Conservation (phyloP, 1,140 invertebrate genomes). For the Drosophila quadrilineata region DNA sequence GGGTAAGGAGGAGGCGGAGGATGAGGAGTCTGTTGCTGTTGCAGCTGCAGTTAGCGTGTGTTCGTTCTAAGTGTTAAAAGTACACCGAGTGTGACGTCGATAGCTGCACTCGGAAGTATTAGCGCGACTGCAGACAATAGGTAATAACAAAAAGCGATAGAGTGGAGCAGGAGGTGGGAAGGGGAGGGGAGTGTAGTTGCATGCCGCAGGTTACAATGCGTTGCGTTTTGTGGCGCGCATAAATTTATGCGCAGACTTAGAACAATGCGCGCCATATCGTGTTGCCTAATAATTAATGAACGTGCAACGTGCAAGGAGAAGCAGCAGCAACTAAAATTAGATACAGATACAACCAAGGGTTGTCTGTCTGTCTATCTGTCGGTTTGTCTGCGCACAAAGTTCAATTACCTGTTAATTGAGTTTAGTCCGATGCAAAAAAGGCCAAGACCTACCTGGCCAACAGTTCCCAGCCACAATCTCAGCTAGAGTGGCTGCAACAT, state of each 20-base stretch:
- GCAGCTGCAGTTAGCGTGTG: background rate
- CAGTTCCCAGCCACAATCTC: slow-evolving; percentile 22
- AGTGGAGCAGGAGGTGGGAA: background rate
- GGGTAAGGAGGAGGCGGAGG: background rate
- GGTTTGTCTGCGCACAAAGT: slow-evolving; percentile 48
- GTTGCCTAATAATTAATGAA: slow-evolving; percentile 80
- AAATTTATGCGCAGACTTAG: slow-evolving; percentile 80
- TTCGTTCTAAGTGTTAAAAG: slow-evolving; percentile 73
- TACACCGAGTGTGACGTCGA: slow-evolving; percentile 73
- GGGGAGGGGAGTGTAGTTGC: slow-evolving; percentile 30
- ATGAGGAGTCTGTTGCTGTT: slow-evolving; percentile 3
- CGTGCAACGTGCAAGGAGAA: slow-evolving; percentile 34
- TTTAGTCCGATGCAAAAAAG: slow-evolving; percentile 71
- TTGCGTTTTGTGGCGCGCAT: slow-evolving; percentile 28
- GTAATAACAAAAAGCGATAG: slow-evolving; percentile 20
- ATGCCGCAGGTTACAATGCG: slow-evolving; percentile 57
- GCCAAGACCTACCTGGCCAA: slow-evolving; percentile 47
- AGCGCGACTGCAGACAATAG: slow-evolving; percentile 58
- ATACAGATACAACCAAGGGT: background rate
- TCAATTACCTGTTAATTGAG: slow-evolving; percentile 79
- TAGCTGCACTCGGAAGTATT: slow-evolving; percentile 71
- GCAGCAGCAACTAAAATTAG: background rate
- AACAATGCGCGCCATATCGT: slow-evolving; percentile 73
- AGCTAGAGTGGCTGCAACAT: no score
- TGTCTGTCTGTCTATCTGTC: background rate